Base-by-base conservation (phyloP, 2,113 vertebrate genomes). In the Anolis carolinensis region DNA sequence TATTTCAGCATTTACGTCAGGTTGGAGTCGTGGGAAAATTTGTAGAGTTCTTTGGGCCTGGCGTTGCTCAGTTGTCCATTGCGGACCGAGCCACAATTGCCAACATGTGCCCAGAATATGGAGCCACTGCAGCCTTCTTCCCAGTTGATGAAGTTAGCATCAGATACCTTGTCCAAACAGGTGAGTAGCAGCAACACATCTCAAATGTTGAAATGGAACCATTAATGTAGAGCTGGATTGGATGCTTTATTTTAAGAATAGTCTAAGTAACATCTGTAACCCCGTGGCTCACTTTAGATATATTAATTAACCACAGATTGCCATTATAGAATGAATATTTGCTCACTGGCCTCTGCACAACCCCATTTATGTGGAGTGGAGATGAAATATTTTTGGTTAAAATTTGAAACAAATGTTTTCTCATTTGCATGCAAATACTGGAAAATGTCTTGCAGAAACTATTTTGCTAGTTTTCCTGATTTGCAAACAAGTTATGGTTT, bases 41-140 rank as follows among this genome's bases (percentile, higher is more conserved):
- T 72, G 99, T 99, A 39, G 99, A 99, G 93, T 99, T 99, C 89
- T 99, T 99, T 23, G 98, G 99, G 34, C 97, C 98, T 0, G 98
- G 98, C 32, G 97, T 99, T 27, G 96, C 96, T 88, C 98, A 98
- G 81, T 91, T 99, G 63, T 99, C 98, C 21, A 99, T 99, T 63
- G 98, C 99, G n/a, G 99, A 99, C 93, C 93, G 99, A 91, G 99
- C 99, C 90, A 99, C 99, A 13, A 99, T 99, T 86, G 97, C 99
- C 89, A 99, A 99, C 94, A 99, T 99, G 99, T 99, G 99, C 88
- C 99, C 99, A 0, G 99, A 99, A 87, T 99, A 99, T 0, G 99
- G 99, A 39, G 99, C 99, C 48, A 99, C 98, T 0, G 98, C 98
- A 1, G 98, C 98, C 2, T 99, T 97, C 92, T 99, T 99, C 93